phyloP scores from a whole-genome alignment of 2,888 invertebrate genomes.

The Acronicta aceris region DNA sequence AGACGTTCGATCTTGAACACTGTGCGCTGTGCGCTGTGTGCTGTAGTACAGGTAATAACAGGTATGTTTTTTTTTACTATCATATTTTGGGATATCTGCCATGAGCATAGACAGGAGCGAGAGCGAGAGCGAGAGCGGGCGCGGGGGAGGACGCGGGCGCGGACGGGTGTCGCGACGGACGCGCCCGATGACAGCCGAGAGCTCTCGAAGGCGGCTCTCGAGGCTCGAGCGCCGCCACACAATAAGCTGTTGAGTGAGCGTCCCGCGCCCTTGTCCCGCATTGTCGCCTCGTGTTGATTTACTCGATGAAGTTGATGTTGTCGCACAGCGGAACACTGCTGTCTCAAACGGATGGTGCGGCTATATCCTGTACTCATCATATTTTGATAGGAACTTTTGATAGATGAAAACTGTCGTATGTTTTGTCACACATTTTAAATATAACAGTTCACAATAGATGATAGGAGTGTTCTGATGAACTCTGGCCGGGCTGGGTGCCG shows the following conservation, averaged over 20 bases:
- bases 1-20: too few species aligned
- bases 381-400: too few species aligned
- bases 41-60: too few species aligned
- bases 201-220: slow-evolving; percentile 27
- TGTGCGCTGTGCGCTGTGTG: too few species aligned
- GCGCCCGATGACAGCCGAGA: slow-evolving; percentile 7
- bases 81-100: too few species aligned
- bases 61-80: too few species aligned
- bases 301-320: slow-evolving; percentile 17
- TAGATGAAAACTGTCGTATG: too few species aligned
- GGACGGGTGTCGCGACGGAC: neutral
- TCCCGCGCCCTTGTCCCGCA: slow-evolving; percentile 14
- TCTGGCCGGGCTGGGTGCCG: too few species aligned
- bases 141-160: neutral
- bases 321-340: neutral
- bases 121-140: neutral
- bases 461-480: too few species aligned
- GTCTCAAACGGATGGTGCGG: neutral
- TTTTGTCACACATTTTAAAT: too few species aligned
- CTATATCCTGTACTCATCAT: neutral
- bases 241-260: slow-evolving; percentile 41
- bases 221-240: slow-evolving; percentile 42
- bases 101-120: too few species aligned
- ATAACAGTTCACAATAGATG: too few species aligned
- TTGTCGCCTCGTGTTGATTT: slow-evolving; percentile 35